Conservation (phyloP, 2,113 vertebrate genomes). For the Mugil cephalus region DNA sequence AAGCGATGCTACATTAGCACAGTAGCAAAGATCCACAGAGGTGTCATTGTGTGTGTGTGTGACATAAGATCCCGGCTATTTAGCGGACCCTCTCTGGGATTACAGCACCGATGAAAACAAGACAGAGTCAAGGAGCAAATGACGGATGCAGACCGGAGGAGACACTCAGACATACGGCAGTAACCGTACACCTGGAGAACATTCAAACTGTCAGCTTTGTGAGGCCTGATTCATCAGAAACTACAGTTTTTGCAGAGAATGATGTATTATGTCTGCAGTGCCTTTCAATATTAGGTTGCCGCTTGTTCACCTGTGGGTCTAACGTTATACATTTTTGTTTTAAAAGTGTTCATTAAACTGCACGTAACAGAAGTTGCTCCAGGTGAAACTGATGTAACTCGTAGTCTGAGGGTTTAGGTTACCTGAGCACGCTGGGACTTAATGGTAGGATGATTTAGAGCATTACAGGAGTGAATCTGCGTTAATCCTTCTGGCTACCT, state of each 20-base stretch:
- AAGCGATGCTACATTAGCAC: slow-evolving; percentile 11
- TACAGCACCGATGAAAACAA: slow-evolving; percentile 42
- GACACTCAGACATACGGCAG: slow-evolving; percentile 4
- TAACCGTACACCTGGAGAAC: slow-evolving; percentile 18
- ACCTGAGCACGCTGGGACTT: slow-evolving; percentile 33
- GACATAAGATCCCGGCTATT: slow-evolving; percentile 73
- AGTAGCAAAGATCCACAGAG: slow-evolving; percentile 49
- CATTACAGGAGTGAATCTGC: slow-evolving; percentile 47
- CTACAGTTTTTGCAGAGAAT: background rate
- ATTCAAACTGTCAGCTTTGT: slow-evolving; percentile 6
- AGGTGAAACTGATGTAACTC: background rate
- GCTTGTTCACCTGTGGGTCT: too few relatives aligned
- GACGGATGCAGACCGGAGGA: background rate
- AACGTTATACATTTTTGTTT: too few relatives aligned
- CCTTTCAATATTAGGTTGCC: background rate
- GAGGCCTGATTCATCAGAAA: background rate
- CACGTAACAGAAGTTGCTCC: background rate
- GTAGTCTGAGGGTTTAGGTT: slow-evolving; percentile 10
- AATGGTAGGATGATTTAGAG: slow-evolving; percentile 16
- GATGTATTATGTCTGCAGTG: background rate
- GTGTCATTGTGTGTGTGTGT: slow-evolving; percentile 57
- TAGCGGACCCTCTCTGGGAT: slow-evolving; percentile 50
- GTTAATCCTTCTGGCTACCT: slow-evolving; percentile 59
- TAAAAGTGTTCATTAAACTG: too few relatives aligned
- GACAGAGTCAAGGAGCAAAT: background rate